Evolutionary conservation across 1,140 invertebrate genomes (phyloP).

Genomic region (Aphelinus certus): DNA sequence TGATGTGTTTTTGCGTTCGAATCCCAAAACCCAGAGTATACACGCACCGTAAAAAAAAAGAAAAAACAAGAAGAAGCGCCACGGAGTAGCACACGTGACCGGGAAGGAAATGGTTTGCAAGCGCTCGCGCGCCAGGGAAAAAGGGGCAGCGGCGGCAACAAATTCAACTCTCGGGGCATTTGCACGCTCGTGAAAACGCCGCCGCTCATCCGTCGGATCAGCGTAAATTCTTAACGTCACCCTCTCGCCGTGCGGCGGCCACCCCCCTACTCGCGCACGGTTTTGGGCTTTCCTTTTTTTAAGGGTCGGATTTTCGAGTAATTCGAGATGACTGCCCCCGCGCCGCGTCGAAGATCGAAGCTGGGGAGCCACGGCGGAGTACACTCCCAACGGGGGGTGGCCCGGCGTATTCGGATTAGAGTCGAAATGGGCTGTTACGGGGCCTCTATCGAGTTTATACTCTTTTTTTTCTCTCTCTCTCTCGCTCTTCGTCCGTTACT

Average conservation of each 20-base stretch:
- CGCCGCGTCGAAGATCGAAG: background rate
- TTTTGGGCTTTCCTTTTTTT: constrained; percentile 9
- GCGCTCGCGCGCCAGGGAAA: background rate
- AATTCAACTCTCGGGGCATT: background rate
- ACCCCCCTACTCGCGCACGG: background rate
- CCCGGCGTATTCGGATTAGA: background rate
- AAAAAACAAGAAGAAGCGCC: background rate
- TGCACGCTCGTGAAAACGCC: constrained; percentile 3
- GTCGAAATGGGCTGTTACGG: constrained; percentile 5
- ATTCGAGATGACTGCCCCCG: constrained; percentile 11
- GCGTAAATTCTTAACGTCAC: constrained; percentile 14
- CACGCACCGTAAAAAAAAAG: too few relatives aligned
- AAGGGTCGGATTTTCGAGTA: constrained; percentile 29
- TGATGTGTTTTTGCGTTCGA: too few relatives aligned
- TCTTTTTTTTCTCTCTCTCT: too few relatives aligned
- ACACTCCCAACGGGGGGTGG: background rate
- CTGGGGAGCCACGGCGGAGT: too few relatives aligned
- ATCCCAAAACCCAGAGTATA: too few relatives aligned
- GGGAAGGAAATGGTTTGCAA: background rate
- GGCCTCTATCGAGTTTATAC: too few relatives aligned
- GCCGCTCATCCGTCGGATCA: background rate
- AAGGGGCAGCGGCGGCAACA: background rate
- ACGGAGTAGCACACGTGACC: background rate
- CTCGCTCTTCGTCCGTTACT: too few relatives aligned
- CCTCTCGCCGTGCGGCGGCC: background rate